Percentiles rank a stretch among this genome's conserved stretches.
Conservation (phyloP, 1,140 invertebrate genomes). For the Eumaeus atala region DNA sequence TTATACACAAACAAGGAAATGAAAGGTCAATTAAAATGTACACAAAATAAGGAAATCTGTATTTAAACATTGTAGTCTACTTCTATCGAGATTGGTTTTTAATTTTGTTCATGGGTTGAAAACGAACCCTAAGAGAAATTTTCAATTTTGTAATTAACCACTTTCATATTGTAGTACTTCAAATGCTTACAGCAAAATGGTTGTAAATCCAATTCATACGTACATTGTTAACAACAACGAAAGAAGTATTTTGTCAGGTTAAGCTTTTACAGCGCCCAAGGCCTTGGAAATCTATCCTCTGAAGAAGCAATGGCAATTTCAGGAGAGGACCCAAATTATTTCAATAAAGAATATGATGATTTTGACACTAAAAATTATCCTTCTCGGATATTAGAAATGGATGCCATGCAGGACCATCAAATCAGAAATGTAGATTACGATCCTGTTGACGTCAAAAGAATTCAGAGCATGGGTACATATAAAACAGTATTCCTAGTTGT, state of each 20-base stretch:
- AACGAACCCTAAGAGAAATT: conserved; percentile 80
- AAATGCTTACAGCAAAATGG: conserved; percentile 84
- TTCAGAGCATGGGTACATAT: conserved; percentile 85
- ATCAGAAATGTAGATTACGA: conserved; percentile 67
- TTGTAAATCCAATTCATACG: conserved; percentile 79
- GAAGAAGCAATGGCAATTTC: conserved; percentile 71
- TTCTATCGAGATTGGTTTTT: conserved; percentile 81
- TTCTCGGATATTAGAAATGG: conserved; percentile 77
- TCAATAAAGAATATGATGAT: conserved; percentile 80
- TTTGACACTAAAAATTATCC: conserved; percentile 81
- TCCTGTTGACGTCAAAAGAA: conserved; percentile 81
- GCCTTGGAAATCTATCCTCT: conserved; percentile 77
- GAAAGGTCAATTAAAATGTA: conserved; percentile 83
- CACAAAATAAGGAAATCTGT: conserved; percentile 83
- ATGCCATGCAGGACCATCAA: conserved; percentile 68
- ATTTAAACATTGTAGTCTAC: conserved; percentile 84
- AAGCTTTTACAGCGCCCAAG: conserved; percentile 80
- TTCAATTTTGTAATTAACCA: conserved; percentile 91
- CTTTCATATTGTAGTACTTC: conserved; percentile 92
- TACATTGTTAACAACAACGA: conserved; percentile 81
- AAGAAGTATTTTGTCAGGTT: conserved; percentile 82
- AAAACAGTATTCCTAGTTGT: conserved; percentile 87
- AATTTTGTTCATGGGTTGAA: conserved; percentile 77
- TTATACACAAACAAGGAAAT: conserved; percentile 80
- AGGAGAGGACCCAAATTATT: conserved; percentile 86